These are phyloP conservation scores for Drosophila kuntzei DNA, from an alignment of 2,888 invertebrate genomes.

Conservation along the genomic window DNA sequence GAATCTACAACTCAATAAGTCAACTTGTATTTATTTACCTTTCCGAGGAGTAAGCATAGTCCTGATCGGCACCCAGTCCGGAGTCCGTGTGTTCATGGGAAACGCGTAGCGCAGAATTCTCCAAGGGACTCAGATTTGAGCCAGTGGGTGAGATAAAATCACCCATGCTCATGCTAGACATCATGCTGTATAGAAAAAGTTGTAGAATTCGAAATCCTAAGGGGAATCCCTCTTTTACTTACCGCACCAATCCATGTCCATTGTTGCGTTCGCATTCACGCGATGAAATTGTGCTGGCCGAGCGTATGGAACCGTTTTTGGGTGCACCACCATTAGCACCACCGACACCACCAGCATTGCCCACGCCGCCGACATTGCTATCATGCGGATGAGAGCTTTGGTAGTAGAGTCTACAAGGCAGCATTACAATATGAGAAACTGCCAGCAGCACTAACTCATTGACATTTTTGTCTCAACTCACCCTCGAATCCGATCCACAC, in stretches of 20 bases:
- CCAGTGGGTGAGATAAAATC: conserved; percentile 85
- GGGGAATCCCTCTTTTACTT: conserved; percentile 42
- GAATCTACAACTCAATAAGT: not conserved
- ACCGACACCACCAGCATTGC: conserved; percentile 26
- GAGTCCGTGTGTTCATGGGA: conserved; percentile 92
- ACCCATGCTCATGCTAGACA: conserved; percentile 86
- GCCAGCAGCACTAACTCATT: conserved; percentile 27
- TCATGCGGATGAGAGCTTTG: conserved; percentile 85
- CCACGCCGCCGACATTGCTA: conserved; percentile 69
- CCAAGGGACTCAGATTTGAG: conserved; percentile 85
- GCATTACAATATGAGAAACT: conserved; percentile 36
- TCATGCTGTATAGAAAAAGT: conserved; percentile 78
- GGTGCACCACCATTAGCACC: conserved; percentile 63
- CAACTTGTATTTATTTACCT: conserved; percentile 85
- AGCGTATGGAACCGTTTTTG: conserved; percentile 87
- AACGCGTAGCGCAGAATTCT: conserved; percentile 86
- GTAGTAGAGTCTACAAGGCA: conserved; percentile 83
- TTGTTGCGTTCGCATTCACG: conserved; percentile 87
- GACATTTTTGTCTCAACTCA: conserved; percentile 65
- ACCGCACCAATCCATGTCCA: conserved; percentile 85
- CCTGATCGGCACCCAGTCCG: conserved; percentile 91
- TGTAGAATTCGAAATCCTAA: not conserved
- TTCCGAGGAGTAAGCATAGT: conserved; percentile 90
- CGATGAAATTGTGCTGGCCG: conserved; percentile 88
- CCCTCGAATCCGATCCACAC: conserved; percentile 85